Conservation (phyloP, 2,888 invertebrate species). For the Trissonchulus sp. region DNA sequence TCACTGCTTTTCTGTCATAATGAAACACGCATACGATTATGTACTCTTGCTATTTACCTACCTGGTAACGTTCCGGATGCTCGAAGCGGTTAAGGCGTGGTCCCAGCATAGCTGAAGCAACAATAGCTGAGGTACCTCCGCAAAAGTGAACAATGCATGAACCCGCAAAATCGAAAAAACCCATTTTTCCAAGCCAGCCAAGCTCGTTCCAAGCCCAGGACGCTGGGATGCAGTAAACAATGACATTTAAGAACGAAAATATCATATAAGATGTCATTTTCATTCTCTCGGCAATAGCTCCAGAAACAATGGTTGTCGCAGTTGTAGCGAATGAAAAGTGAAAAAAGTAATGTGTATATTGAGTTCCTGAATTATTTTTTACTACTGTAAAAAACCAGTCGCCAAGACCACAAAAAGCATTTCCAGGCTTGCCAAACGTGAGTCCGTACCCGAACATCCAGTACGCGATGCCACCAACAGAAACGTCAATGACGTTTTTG, state of each 20-base stretch:
- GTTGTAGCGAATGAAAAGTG: constrained; percentile 79
- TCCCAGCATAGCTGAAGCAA: constrained; percentile 23
- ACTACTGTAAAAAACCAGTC: constrained; percentile 72
- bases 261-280: constrained; percentile 49
- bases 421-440: constrained; percentile 67
- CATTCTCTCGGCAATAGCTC: constrained; percentile 76
- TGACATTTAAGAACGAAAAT: constrained; percentile 38
- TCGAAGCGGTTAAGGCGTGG: constrained; percentile 20
- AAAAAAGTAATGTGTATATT: constrained; percentile 80
- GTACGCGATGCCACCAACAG: constrained; percentile 81
- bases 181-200: constrained; percentile 40
- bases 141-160: constrained; percentile 18
- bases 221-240: constrained; percentile 40
- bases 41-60: too few relatives aligned
- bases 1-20: too few relatives aligned
- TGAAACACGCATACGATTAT: too few relatives aligned
- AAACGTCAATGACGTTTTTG: constrained; percentile 86
- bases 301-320: constrained; percentile 83
- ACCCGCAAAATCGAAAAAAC: constrained; percentile 28
- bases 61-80: constrained; percentile 17
- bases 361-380: constrained; percentile 63
- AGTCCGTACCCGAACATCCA: constrained; percentile 88
- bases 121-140: constrained; percentile 26
- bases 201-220: constrained; percentile 41
- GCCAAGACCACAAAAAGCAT: constrained; percentile 74